Base-by-base conservation (phyloP, 1,140 invertebrate species). In the Augochlora pura region DNA sequence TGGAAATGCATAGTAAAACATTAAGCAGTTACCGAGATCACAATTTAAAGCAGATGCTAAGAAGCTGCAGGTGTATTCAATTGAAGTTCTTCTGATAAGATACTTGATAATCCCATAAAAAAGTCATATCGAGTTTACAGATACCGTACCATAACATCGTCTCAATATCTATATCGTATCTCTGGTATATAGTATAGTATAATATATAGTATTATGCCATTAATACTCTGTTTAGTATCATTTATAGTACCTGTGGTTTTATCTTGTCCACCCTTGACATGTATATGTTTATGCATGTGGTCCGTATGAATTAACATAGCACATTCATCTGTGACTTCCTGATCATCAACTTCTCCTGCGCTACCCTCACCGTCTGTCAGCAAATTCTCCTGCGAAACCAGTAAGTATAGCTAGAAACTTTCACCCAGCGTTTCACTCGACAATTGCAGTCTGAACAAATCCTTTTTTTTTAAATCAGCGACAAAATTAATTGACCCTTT, bases 241-340 rank as follows among this genome's bases (percentile, higher is more conserved):
- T 46, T 78, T 66, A 38, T 77, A 83, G 64, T 92, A 92, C 91
- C 90, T 86, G 84, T 87, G 64, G 81, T 84, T 83, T 91, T 92
- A 63, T 93, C 92, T 77, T 86, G 89, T 83, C 88, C 89, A 83
- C 85, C 84, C 81, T 92, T 92, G 71, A 84, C 84, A 67, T 90
- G 88, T 32, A 81, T 79, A 70, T 93, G 91, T 82, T 93, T 94
- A 72, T 94, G 90, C 80, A 94, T 91, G 46, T 93, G 90, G 82
- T 95, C 94, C 38, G 95, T 94, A 87, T 96, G 95, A 71, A 98
- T 94, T 32, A 98, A 94, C 89, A 97, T 96, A 76, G 96, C 97
- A 90, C 96, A 96, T 92, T 98, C 97, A 92, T 98, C 97, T 57
- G 97, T 96, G 27, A 96, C 95, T 92, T 97, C 96, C 69, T 93